Evolutionary conservation across 2,888 invertebrate genomes (phyloP).

Genomic region (Aspidiotus rigidus): DNA sequence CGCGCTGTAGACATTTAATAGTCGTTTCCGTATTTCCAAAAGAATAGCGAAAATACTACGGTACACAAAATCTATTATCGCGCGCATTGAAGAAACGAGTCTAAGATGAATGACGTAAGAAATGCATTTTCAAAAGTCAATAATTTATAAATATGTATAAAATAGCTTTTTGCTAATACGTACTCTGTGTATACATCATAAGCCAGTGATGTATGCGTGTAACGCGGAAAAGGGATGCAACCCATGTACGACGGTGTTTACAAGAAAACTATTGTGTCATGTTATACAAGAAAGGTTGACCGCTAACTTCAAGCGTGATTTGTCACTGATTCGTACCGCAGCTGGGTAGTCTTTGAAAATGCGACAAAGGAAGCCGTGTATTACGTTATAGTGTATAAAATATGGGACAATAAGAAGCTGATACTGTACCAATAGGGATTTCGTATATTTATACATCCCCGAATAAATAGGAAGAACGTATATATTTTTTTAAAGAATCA

Average conservation of each 20-base stretch:
- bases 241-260: conserved; percentile 7
- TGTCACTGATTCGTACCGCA: conserved; percentile 6
- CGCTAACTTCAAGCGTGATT: conserved; percentile 16
- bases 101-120: background rate
- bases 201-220: background rate
- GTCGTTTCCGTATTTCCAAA: too few relatives aligned
- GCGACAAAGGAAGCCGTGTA: conserved; percentile 4
- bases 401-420: background rate
- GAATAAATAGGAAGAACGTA: too few relatives aligned
- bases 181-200: too few relatives aligned
- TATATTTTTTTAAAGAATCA: too few relatives aligned
- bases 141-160: conserved; percentile 4
- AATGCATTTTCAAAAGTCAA: conserved; percentile 1
- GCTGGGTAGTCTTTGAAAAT: conserved; percentile 2
- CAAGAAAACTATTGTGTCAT: conserved; percentile 13
- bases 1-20: background rate
- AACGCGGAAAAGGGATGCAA: conserved; percentile 8
- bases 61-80: background rate
- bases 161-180: conserved; percentile 1
- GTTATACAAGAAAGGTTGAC: conserved; percentile 9
- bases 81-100: background rate
- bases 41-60: too few relatives aligned
- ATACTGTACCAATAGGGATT: too few relatives aligned
- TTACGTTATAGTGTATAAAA: background rate
- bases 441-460: too few relatives aligned